Evolutionary conservation across 2,797 vertebrate genomes (phyloP), one percentile per base, ranked within the genome.

Genomic region (Anguilla marmorata): DNA sequence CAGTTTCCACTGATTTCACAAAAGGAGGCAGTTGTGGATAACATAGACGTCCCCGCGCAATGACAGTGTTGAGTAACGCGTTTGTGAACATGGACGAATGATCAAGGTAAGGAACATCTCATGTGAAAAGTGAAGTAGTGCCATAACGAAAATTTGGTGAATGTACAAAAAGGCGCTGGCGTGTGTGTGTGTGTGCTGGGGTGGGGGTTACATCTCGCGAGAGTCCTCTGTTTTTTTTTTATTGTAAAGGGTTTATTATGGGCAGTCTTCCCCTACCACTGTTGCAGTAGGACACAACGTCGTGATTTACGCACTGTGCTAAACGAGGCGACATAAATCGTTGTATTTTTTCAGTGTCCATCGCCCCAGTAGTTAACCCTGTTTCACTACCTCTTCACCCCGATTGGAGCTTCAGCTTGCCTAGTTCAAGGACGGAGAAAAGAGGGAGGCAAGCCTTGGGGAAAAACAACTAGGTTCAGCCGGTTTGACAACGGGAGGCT

Each of bases 181-280:
- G 76, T 80, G 41, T 45, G 41, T 50, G 37, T 21, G 27, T 33
- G 84, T 52, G 30, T 92, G 92, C 92, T 91, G 90, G 58, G 60
- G 48, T 50, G 54, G 14, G 45, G 84, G 30, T 80, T 69, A 85
- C 24, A 41, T 93, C 92, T 93, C 93, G 93, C 93, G 93, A 92
- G 91, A 93, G 33, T 87, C 87, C 48, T 66, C 52, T 24, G 33
- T 83, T 86, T 89, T 89, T 90, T 91, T 89, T 90, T 91, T 88
- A 74, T 48, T 21, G 21, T n/a, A 30, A 54, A 54, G 52, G 85
- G 86, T 89, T 92, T 91, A 89, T 90, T 88, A 91, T 90, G 87
- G 88, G 48, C 88, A 91, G 90, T 91, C 91, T 90, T 91, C 90
- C 90, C 88, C 92, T 91, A 86, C 86, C 88, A 87, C 88, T 79